A percentile compares a stretch with the other conserved stretches of the same genome.
These are phyloP conservation scores for Petrolisthes cinctipes DNA, from an alignment of 2,888 invertebrate species.

Conservation along the genomic window DNA sequence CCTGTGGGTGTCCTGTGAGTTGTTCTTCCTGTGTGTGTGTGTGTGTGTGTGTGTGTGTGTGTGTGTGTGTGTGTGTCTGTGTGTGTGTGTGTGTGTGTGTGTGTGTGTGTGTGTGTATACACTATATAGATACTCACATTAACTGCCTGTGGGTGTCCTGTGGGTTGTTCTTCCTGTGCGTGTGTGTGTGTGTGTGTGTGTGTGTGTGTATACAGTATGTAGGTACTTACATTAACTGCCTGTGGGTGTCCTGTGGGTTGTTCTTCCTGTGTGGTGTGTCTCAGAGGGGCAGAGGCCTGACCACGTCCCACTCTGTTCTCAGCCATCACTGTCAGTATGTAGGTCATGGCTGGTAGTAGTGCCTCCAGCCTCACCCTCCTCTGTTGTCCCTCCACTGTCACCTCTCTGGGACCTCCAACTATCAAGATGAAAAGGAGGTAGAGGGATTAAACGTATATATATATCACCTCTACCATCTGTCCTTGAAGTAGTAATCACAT, in stretches of 20 bases:
- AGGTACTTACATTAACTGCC: not conserved
- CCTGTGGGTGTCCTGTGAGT: constrained; percentile 7
- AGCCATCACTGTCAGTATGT: constrained; percentile 57
- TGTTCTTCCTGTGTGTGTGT: too few species aligned
- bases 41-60: too few species aligned
- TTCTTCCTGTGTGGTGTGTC: constrained; percentile 56
- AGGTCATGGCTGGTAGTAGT: constrained; percentile 56
- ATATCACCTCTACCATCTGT: not conserved
- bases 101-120: too few species aligned
- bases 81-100: too few species aligned
- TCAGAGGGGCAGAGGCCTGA: constrained; percentile 44
- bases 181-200: not conserved
- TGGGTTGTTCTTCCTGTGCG: too few species aligned
- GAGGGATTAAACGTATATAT: not conserved
- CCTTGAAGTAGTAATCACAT: not conserved
- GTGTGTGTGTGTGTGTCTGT: too few species aligned
- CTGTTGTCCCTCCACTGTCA: constrained; percentile 52
- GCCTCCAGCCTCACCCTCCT: constrained; percentile 49
- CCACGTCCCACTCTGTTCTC: constrained; percentile 58
- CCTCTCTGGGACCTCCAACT: constrained; percentile 36
- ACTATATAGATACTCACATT: constrained; percentile 32
- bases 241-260: constrained; percentile 32
- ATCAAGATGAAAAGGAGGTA: not conserved
- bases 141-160: constrained; percentile 43
- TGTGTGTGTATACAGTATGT: not conserved